Percentiles rank a stretch among this genome's conserved stretches.
phyloP scores from a whole-genome alignment of 2,888 invertebrate species.

The Brachypalpus laphriformis region DNA sequence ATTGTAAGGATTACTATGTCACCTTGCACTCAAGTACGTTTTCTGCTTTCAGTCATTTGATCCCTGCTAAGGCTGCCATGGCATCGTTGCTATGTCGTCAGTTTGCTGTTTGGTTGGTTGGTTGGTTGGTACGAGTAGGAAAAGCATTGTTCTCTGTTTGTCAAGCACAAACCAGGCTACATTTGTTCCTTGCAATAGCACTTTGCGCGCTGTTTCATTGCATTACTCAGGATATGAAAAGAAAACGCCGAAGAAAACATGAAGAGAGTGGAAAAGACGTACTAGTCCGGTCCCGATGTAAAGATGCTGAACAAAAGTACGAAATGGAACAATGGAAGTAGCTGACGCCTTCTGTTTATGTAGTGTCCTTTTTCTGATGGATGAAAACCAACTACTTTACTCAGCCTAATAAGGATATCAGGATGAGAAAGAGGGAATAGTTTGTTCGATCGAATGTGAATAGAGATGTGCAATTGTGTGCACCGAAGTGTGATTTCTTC shows the following conservation, averaged over 20 bases:
- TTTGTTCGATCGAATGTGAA: conserved; percentile 55
- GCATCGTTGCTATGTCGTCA: not conserved
- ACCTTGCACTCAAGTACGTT: conserved; percentile 41
- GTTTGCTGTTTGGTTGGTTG: not conserved
- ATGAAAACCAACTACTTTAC: not conserved
- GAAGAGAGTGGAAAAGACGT: not conserved
- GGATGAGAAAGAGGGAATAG: not conserved
- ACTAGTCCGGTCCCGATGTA: not conserved
- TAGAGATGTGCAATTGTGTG: conserved; percentile 62
- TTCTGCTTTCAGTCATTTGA: conserved; percentile 43
- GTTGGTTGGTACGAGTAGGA: too few relatives aligned
- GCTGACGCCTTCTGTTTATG: conserved; percentile 44
- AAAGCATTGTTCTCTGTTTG: conserved; percentile 63
- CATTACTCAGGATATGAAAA: conserved; percentile 40
- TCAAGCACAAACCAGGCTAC: conserved; percentile 43
- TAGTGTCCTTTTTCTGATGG: conserved; percentile 16
- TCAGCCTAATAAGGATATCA: conserved; percentile 41
- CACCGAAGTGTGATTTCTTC: conserved; percentile 49
- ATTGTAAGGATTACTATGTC: conserved; percentile 54
- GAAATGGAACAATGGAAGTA: conserved; percentile 52
- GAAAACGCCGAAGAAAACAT: conserved; percentile 17
- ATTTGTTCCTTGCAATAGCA: conserved; percentile 26
- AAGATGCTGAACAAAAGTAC: conserved; percentile 37
- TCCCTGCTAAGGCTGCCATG: conserved; percentile 30
- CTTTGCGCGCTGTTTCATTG: conserved; percentile 52